Evolutionary conservation across 1,140 invertebrate genomes (phyloP).

Genomic region (Lanistes nyassanus): DNA sequence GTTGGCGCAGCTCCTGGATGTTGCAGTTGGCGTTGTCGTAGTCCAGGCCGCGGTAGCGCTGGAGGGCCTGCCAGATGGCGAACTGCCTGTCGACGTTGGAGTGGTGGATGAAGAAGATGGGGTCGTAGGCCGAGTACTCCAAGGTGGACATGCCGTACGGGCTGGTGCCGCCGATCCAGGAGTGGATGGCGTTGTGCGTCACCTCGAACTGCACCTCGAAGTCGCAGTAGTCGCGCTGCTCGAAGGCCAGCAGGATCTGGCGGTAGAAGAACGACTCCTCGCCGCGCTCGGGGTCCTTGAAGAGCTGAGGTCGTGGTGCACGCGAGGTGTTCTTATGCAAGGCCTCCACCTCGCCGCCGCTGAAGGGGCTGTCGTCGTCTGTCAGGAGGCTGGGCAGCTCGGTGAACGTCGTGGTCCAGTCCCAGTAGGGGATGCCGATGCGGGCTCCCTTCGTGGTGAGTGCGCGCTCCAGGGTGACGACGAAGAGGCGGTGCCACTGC

Average conservation of each 20-base stretch:
- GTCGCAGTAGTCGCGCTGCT: constrained; percentile 36
- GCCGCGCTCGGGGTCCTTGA: not conserved
- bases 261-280: constrained; percentile 28
- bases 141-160: constrained; percentile 28
- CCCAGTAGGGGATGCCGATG: constrained; percentile 32
- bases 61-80: constrained; percentile 36
- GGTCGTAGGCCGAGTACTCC: constrained; percentile 29
- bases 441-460: constrained; percentile 21
- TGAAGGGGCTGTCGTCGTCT: constrained; percentile 9
- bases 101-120: constrained; percentile 32
- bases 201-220: constrained; percentile 27
- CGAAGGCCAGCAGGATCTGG: constrained; percentile 27
- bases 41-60: constrained; percentile 26
- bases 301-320: constrained; percentile 11
- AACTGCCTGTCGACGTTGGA: constrained; percentile 23
- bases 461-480: constrained; percentile 14
- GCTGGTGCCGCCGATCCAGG: constrained; percentile 24
- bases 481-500: constrained; percentile 33
- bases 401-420: constrained; percentile 31
- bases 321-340: constrained; percentile 5
- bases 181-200: constrained; percentile 21
- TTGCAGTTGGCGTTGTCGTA: constrained; percentile 33
- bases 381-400: constrained; percentile 22
- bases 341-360: constrained; percentile 15
- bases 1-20: constrained; percentile 20